Evolutionary conservation across 1,140 invertebrate genomes (phyloP).

Genomic region (Apis cerana): DNA sequence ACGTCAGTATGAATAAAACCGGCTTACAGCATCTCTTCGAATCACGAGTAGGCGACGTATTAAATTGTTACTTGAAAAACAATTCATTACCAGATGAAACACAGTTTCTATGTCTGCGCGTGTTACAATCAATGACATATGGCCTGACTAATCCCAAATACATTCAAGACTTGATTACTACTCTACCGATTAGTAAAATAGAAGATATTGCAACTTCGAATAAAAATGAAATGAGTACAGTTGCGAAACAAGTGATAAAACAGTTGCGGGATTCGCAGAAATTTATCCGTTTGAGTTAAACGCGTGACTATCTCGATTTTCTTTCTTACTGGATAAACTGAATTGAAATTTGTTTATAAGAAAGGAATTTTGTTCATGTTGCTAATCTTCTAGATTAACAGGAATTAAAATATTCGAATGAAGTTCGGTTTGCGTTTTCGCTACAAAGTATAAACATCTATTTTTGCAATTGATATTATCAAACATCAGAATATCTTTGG

Average conservation of each 20-base stretch:
- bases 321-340: background rate
- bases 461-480: constrained; percentile 4
- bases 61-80: constrained; percentile 62
- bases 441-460: background rate
- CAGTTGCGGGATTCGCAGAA: constrained; percentile 44
- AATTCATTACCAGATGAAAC: constrained; percentile 63
- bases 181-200: constrained; percentile 67
- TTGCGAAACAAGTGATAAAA: constrained; percentile 62
- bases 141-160: constrained; percentile 61
- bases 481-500: constrained; percentile 50
- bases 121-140: constrained; percentile 75
- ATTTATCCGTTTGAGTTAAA: constrained; percentile 18
- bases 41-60: constrained; percentile 59
- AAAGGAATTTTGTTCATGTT: background rate
- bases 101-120: constrained; percentile 66
- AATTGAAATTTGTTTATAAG: background rate
- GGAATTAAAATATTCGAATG: background rate
- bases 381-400: background rate
- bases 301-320: background rate
- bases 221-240: constrained; percentile 40
- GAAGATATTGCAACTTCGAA: constrained; percentile 47
- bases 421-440: background rate
- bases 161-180: constrained; percentile 56
- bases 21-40: constrained; percentile 71
- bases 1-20: constrained; percentile 74